These are phyloP conservation scores for Mythimna albipuncta DNA, from an alignment of 2,888 invertebrate species.

Conservation along the genomic window DNA sequence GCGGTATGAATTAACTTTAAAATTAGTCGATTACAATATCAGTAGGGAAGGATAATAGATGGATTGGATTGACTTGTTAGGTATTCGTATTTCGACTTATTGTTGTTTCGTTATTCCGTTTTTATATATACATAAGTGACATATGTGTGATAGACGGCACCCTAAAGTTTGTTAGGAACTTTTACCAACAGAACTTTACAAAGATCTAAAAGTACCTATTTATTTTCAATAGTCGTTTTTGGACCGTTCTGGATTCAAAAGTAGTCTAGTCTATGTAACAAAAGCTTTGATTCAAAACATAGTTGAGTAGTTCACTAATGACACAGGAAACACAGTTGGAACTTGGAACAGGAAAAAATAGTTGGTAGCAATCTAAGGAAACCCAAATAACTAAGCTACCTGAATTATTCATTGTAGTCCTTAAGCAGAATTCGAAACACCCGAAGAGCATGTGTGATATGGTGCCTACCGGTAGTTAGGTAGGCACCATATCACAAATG, in stretches of 20 bases:
- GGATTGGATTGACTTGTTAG: too few relatives aligned
- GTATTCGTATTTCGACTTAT: neutral
- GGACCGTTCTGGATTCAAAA: too few relatives aligned
- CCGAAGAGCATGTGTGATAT: neutral
- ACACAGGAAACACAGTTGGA: neutral
- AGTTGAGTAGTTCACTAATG: neutral
- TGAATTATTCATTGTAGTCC: neutral
- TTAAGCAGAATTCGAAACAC: neutral
- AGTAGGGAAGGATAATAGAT: too few relatives aligned
- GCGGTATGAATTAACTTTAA: neutral
- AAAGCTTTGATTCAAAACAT: neutral
- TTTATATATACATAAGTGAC: neutral
- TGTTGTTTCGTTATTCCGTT: neutral
- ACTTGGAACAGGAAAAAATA: neutral
- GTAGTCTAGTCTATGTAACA: neutral
- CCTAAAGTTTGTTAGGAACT: too few relatives aligned
- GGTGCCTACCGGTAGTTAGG: too few relatives aligned
- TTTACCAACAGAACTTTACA: too few relatives aligned
- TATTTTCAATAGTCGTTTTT: too few relatives aligned
- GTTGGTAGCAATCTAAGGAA: neutral
- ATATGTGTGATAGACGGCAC: neutral
- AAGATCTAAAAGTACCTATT: neutral
- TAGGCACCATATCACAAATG: too few relatives aligned
- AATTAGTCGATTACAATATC: too few relatives aligned
- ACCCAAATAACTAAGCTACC: neutral